These are phyloP conservation scores for Epizoanthus ramosus DNA, from an alignment of 92 coral and sea anemone genomes.

Conservation along the genomic window DNA sequence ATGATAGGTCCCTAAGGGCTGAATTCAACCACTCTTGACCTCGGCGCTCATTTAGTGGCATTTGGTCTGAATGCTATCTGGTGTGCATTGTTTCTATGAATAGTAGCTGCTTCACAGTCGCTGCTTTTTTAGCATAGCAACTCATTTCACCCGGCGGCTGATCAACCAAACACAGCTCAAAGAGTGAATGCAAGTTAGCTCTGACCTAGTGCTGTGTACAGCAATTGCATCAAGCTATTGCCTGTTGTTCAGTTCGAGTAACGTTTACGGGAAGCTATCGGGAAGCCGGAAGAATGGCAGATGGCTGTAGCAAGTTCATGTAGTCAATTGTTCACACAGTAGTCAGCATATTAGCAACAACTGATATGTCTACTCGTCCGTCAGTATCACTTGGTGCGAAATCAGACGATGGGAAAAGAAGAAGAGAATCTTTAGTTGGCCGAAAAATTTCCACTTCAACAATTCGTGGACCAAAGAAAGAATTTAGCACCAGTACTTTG, in stretches of 20 bases:
- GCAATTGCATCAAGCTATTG: not conserved
- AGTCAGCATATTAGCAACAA: not conserved
- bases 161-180: not conserved
- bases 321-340: not conserved
- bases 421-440: not conserved
- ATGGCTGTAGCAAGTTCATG: not conserved
- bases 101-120: not conserved
- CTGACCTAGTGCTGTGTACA: not conserved
- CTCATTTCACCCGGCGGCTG: not conserved
- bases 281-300: not conserved
- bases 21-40: no score
- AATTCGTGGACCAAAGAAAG: not conserved
- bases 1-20: no score
- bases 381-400: not conserved
- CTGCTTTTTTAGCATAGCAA: not conserved
- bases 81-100: not conserved
- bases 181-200: not conserved
- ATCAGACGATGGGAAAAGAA: not conserved
- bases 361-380: not conserved
- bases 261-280: not conserved
- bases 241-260: not conserved
- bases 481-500: not conserved
- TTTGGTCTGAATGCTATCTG: no score
- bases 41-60: no score
- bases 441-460: not conserved